phyloP scores from a whole-genome alignment of 1,140 invertebrate species.

The Lepidurus couesii region DNA sequence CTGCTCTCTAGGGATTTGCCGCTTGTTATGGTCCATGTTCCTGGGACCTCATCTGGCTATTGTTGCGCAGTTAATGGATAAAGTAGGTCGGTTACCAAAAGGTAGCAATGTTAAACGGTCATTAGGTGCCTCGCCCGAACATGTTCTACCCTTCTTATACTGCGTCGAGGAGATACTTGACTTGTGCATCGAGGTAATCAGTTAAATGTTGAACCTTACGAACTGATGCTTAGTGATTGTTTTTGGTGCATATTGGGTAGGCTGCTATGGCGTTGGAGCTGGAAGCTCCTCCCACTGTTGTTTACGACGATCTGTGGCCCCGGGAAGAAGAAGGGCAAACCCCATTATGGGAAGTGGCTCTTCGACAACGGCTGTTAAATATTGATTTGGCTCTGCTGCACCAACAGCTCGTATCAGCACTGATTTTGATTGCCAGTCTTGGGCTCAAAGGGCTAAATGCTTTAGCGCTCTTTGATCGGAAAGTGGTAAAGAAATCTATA shows the following conservation, averaged over 20 bases:
- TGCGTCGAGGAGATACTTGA: conserved; percentile 65
- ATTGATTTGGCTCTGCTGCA: conserved; percentile 34
- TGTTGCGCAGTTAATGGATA: conserved; percentile 72
- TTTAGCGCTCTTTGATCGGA: conserved; percentile 33
- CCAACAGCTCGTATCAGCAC: conserved; percentile 45
- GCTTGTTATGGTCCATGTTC: conserved; percentile 80
- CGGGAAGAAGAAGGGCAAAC: conserved; percentile 29
- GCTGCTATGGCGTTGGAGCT: background rate
- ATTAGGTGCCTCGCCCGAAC: conserved; percentile 61
- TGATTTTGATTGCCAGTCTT: conserved; percentile 35
- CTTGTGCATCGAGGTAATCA: conserved; percentile 61
- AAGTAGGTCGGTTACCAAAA: conserved; percentile 79
- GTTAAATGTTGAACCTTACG: conserved; percentile 32
- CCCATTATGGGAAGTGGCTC: conserved; percentile 31
- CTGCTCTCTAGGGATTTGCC: conserved; percentile 57
- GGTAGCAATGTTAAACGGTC: conserved; percentile 58
- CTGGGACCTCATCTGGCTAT: conserved; percentile 67
- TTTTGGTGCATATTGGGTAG: conserved; percentile 31
- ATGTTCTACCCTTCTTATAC: conserved; percentile 62
- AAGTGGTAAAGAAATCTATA: conserved; percentile 22
- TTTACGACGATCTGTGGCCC: conserved; percentile 32
- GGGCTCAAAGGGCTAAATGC: conserved; percentile 30
- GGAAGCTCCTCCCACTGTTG: conserved; percentile 30
- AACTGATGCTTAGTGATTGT: conserved; percentile 34
- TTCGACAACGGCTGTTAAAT: conserved; percentile 33